Conservation (phyloP, 2,113 vertebrate genomes). For the Harpagus bidentatus region DNA sequence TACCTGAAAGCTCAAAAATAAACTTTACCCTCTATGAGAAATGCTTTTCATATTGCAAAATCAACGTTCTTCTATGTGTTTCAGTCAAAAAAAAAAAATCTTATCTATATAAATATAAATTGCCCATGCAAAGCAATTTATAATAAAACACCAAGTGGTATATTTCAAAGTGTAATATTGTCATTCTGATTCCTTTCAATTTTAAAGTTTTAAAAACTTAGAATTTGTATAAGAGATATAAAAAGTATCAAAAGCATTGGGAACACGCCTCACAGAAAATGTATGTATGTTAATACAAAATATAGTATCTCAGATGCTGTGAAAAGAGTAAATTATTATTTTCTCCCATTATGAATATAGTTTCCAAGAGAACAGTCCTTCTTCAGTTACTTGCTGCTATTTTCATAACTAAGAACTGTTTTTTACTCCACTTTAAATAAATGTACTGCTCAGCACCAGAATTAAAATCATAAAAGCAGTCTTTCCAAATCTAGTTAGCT, state of each 20-base stretch:
- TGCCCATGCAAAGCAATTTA: neutral
- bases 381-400: neutral
- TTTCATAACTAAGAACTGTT: neutral
- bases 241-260: neutral
- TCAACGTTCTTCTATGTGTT: neutral
- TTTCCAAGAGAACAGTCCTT: neutral
- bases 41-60: neutral
- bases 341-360: neutral
- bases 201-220: neutral
- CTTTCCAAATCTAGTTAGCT: neutral
- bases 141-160: neutral
- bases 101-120: neutral
- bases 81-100: neutral
- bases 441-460: neutral
- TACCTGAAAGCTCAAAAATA: neutral
- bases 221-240: neutral
- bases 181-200: neutral
- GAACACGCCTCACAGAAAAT: neutral
- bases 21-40: neutral
- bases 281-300: neutral
- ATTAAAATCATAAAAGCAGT: neutral
- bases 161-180: neutral
- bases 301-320: neutral
- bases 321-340: neutral
- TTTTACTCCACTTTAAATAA: neutral